A percentile compares a stretch with the other conserved stretches of the same genome.
These are phyloP conservation scores for Sebastes dallii DNA, from an alignment of 2,797 vertebrate genomes.

Conservation along the genomic window DNA sequence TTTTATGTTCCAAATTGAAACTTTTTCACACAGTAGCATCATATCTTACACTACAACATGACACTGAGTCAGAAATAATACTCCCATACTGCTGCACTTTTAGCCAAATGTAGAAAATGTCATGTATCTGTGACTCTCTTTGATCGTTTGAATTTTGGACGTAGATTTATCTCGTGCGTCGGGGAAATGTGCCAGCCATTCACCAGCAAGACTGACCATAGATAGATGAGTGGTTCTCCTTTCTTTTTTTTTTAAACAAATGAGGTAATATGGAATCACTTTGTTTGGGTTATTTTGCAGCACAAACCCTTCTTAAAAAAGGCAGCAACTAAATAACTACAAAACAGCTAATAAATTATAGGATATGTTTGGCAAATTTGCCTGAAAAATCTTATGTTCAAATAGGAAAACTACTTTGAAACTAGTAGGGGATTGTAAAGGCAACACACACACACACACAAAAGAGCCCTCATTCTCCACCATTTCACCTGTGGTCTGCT, in stretches of 20 bases:
- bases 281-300: not conserved
- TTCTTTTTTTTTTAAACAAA: not conserved
- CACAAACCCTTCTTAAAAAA: not conserved
- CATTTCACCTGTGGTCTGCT: slow-evolving; percentile 20
- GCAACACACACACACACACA: not conserved
- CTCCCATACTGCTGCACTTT: slow-evolving; percentile 25
- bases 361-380: not conserved
- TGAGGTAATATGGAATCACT: not conserved
- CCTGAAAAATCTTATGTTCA: not conserved
- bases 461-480: not conserved
- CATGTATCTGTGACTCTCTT: slow-evolving; percentile 48
- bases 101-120: slow-evolving; percentile 55
- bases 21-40: slow-evolving; percentile 40
- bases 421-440: not conserved
- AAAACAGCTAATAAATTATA: not conserved
- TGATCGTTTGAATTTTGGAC: slow-evolving; percentile 28
- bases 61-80: slow-evolving; percentile 58
- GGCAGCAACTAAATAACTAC: not conserved
- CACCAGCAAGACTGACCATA: not conserved
- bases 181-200: slow-evolving; percentile 10
- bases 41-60: slow-evolving; percentile 47
- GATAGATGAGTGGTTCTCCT: not conserved
- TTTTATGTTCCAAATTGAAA: slow-evolving; percentile 40
- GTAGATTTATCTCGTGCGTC: slow-evolving; percentile 8
- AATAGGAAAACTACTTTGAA: not conserved